Evolutionary conservation across 2,797 vertebrate species (phyloP).

Genomic region (Parotocinclus haroldoi): DNA sequence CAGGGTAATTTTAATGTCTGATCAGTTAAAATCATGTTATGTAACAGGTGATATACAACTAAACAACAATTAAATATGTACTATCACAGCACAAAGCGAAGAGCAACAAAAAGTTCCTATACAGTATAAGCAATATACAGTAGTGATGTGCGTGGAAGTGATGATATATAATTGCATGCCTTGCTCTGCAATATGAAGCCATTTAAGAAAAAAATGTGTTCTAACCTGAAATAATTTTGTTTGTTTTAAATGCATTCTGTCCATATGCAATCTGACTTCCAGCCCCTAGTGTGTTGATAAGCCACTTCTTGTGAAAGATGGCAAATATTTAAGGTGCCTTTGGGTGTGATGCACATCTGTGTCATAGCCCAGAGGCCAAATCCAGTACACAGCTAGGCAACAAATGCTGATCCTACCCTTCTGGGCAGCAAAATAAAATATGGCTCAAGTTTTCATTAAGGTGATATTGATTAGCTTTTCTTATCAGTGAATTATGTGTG

Average conservation of each 20-base stretch:
- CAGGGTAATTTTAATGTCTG: no score
- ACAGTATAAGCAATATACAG: conserved; percentile 37
- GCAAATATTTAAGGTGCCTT: conserved; percentile 78
- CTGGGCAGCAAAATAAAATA: conserved; percentile 96
- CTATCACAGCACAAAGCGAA: background rate
- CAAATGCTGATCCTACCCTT: conserved; percentile 94
- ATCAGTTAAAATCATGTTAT: no score
- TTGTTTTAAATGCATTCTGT: conserved; percentile 49
- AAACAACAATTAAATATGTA: no score
- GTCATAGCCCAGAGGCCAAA: conserved; percentile 75
- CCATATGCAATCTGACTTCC: conserved; percentile 56
- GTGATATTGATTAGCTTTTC: conserved; percentile 99
- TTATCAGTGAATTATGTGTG: conserved; percentile 96
- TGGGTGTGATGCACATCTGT: conserved; percentile 78
- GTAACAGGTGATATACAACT: no score
- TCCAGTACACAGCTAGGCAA: conserved; percentile 76
- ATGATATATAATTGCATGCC: conserved; percentile 44
- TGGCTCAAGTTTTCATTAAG: conserved; percentile 99
- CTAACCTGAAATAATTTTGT: conserved; percentile 38
- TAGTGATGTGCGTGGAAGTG: conserved; percentile 44
- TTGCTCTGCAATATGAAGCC: conserved; percentile 40
- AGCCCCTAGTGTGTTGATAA: conserved; percentile 64
- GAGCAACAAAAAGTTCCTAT: conserved; percentile 20
- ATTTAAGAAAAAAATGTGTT: conserved; percentile 23
- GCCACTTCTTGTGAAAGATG: conserved; percentile 66